phyloP scores from a whole-genome alignment of 2,888 invertebrate species.

The Brachylomia viminalis region DNA sequence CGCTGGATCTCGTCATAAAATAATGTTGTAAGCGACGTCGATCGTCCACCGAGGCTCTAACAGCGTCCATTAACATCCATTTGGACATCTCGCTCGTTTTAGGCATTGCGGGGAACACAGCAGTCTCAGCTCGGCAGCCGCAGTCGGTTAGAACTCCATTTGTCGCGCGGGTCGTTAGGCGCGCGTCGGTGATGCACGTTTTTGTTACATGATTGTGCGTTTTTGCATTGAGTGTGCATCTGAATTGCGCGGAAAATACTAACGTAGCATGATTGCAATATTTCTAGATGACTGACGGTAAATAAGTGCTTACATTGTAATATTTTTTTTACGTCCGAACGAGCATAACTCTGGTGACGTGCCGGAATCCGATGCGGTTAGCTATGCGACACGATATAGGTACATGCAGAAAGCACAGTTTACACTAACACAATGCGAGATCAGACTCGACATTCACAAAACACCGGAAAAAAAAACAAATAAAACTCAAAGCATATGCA shows the following conservation, averaged over 20 bases:
- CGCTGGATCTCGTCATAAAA: conserved; percentile 28
- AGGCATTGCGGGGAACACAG: conserved; percentile 23
- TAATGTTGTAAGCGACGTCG: conserved; percentile 23
- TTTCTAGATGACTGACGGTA: conserved; percentile 52
- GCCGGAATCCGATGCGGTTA: conserved; percentile 58
- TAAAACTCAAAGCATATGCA: background rate
- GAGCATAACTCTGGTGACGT: conserved; percentile 58
- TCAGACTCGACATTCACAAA: background rate
- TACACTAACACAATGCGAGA: no score
- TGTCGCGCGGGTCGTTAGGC: conserved; percentile 47
- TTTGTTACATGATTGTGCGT: conserved; percentile 53
- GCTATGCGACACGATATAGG: conserved; percentile 3
- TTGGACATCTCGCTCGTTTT: conserved; percentile 10
- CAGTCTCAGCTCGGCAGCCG: conserved; percentile 47
- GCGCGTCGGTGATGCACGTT: conserved; percentile 56
- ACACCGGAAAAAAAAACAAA: no score
- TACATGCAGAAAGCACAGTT: conserved; percentile 31
- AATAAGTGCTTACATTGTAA: conserved; percentile 61
- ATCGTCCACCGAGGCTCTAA: conserved; percentile 15
- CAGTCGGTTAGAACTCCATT: conserved; percentile 57
- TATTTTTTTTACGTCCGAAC: conserved; percentile 58
- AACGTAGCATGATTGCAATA: conserved; percentile 57
- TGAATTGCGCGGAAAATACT: conserved; percentile 54
- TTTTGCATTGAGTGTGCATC: conserved; percentile 48
- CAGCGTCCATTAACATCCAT: conserved; percentile 28